Evolutionary conservation across 2,797 vertebrate species (phyloP), one percentile per base, ranked within the genome.

Genomic region (Myiotriccus ornatus): DNA sequence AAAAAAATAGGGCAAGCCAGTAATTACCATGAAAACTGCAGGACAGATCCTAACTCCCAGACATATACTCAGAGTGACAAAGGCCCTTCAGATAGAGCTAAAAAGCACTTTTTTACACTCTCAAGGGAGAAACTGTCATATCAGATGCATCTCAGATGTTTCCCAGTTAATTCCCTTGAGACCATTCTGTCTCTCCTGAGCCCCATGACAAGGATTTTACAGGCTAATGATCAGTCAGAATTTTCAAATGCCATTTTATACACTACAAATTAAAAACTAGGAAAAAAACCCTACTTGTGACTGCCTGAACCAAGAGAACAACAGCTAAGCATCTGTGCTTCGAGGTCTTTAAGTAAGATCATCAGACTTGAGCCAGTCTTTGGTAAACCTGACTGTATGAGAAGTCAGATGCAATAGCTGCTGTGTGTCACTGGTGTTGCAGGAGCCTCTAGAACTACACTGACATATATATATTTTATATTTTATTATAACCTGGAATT

Each of bases 371-470:
- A 57, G n/a, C 20, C 64, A 77, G 37, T 19, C 35, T 87, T 30
- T 13, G 32, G 20, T 37, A 35, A 9, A 52, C 6, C 12, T 67
- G 52, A 17, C n/a, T 49, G 4, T 12, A 3, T 11, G 19, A 70
- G 62, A 69, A 39, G 16, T 27, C 67, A 34, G 43, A 9, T 55
- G 30, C 50, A 85, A 27, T 1, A 91, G 52, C 68, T 85, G 89
- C 68, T 0, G 0, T 1, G 5, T n/a, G 27, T 39, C 0, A 0
- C n/a, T 28, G n/a, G 7, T 44, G 35, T 30, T 64, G 52, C 60
- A 70, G 44, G 4, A 24, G 24, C 67, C 21, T 57, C 8, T 2
- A 25, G 73, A 84, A 60, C 25, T 25, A 12, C 7, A 0, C 2
- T 5, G 3, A 32, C 14, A 34, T 13, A 24, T 35, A n/a, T n/a